Evolutionary conservation across 2,797 vertebrate species (phyloP).

Genomic region (Gephyroberyx darwinii): DNA sequence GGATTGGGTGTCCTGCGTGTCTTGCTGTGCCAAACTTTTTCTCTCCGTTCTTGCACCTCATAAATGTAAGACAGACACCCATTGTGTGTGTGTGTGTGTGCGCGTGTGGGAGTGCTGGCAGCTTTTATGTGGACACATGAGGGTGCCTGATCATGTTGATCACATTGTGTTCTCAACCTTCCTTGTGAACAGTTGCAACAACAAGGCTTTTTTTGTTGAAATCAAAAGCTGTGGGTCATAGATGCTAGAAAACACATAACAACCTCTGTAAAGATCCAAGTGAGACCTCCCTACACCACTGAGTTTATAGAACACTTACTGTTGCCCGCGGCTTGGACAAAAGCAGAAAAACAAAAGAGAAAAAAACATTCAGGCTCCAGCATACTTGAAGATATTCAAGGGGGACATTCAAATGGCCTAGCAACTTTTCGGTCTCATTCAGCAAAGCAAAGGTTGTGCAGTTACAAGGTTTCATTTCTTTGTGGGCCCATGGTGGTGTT

Average conservation of each 20-base stretch:
- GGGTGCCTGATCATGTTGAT: too few species aligned
- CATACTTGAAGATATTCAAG: conserved; percentile 28
- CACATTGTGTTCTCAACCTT: conserved; percentile 9
- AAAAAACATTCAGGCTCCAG: conserved; percentile 33
- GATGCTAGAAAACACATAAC: conserved; percentile 54
- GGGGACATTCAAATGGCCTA: conserved; percentile 28
- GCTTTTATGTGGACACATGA: too few species aligned
- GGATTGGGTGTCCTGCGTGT: conserved; percentile 42
- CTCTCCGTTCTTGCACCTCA: conserved; percentile 26
- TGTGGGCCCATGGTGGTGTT: conserved; percentile 1
- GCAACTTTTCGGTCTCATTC: conserved; percentile 31
- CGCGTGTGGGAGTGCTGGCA: neutral
- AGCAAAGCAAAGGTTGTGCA: conserved; percentile 28
- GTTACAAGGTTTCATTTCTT: conserved; percentile 32
- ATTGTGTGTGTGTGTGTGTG: conserved; percentile 19
- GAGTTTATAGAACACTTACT: conserved; percentile 44
- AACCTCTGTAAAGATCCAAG: conserved; percentile 63
- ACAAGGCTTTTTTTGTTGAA: conserved; percentile 60
- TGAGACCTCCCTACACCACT: conserved; percentile 39
- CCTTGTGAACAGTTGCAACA: conserved; percentile 31
- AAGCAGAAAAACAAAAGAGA: conserved; percentile 45
- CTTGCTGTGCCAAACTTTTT: conserved; percentile 28
- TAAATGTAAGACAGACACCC: conserved; percentile 13
- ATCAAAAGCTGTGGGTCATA: conserved; percentile 51
- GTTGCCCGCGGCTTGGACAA: conserved; percentile 44